Percentiles rank a stretch among this genome's conserved stretches.
Conservation (phyloP, 2,113 vertebrate genomes). For the Amazona guildingii region DNA sequence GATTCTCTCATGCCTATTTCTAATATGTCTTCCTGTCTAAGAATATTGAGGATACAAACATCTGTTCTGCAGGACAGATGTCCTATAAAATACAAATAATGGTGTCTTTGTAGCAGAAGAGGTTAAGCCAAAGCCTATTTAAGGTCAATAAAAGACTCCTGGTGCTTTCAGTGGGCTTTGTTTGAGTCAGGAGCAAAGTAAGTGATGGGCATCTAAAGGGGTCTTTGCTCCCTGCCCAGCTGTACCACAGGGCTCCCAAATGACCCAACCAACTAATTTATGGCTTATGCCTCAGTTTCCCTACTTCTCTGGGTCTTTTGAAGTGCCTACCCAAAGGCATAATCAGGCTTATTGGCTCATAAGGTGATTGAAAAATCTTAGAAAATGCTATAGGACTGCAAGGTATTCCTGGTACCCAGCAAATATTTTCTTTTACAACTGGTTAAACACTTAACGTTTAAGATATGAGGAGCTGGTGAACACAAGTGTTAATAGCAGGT, state of each 20-base stretch:
- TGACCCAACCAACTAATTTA: neutral
- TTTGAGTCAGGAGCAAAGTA: neutral
- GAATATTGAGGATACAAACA: neutral
- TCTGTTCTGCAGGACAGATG: neutral
- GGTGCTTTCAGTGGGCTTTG: neutral
- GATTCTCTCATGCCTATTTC: neutral
- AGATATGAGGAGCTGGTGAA: neutral
- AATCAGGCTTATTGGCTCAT: neutral
- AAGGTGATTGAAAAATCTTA: neutral
- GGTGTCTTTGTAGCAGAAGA: neutral
- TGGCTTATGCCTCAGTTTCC: neutral
- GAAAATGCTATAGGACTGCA: neutral
- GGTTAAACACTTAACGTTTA: neutral
- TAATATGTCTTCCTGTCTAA: neutral
- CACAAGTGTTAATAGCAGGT: slow-evolving; percentile 5
- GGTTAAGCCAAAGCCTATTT: neutral
- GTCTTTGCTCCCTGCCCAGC: neutral
- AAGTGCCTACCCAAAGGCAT: neutral
- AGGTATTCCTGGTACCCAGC: neutral
- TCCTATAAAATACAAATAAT: neutral
- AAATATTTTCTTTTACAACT: neutral
- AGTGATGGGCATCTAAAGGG: neutral
- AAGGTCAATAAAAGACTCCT: neutral
- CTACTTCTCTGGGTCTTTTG: neutral
- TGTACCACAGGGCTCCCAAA: neutral